These are phyloP conservation scores for Macaria liturata DNA, from an alignment of 2,888 invertebrate species.

Conservation along the genomic window DNA sequence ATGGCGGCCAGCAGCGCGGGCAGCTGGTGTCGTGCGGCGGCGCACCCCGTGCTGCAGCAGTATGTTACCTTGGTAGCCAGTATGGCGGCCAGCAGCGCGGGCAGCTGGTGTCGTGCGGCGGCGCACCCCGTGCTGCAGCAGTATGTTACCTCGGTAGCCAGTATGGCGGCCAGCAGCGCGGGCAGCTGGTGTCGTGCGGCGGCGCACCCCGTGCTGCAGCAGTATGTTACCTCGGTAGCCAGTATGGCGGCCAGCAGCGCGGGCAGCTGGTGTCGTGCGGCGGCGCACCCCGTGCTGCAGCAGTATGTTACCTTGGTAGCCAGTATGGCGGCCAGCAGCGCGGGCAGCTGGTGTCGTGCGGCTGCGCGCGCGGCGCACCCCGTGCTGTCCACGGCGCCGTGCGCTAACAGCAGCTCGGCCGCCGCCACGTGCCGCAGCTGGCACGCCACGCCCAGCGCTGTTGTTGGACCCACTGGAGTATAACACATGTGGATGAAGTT, in stretches of 20 bases:
- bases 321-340: slow-evolving; percentile 90
- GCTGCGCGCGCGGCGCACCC: slow-evolving; percentile 89
- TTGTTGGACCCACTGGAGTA: slow-evolving; percentile 62
- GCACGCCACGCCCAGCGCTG: slow-evolving; percentile 70
- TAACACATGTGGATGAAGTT: too few species aligned
- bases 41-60: too few species aligned
- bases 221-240: slow-evolving; percentile 86
- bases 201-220: slow-evolving; percentile 89
- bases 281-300: slow-evolving; percentile 90
- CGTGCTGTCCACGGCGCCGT: slow-evolving; percentile 94
- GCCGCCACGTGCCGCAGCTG: slow-evolving; percentile 83
- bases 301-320: slow-evolving; percentile 86
- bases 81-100: slow-evolving; percentile 87
- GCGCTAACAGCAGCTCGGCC: slow-evolving; percentile 89
- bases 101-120: slow-evolving; percentile 67
- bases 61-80: slow-evolving; percentile 89
- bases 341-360: slow-evolving; percentile 86
- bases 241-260: slow-evolving; percentile 90
- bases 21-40: slow-evolving; percentile 67
- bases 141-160: slow-evolving; percentile 88
- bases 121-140: too few species aligned
- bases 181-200: slow-evolving; percentile 88
- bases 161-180: slow-evolving; percentile 88
- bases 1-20: slow-evolving; percentile 87
- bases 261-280: slow-evolving; percentile 87